Base-by-base conservation (phyloP, 2,797 vertebrate species). In the Sphaeramia orbicularis region DNA sequence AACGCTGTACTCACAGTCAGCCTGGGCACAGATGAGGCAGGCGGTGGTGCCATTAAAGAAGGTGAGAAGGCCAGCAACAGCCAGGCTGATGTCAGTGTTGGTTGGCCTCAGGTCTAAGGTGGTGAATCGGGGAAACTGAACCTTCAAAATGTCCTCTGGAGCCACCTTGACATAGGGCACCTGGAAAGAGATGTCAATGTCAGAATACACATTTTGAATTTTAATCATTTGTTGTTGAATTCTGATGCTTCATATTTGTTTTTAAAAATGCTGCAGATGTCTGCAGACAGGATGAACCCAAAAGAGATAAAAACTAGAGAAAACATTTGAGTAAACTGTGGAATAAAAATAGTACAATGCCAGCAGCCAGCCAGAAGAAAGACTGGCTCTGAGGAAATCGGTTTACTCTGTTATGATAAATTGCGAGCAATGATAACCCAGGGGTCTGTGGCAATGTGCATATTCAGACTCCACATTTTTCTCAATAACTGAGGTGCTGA, bases 101-200 rank as follows among this genome's bases (percentile, higher is more conserved):
- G 97, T 98, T 64, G 97, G 98, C 66, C 98, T 95, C 83, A 99
- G 93, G 93, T 99, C 98, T 88, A 99, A 90, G 21, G 97, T 97
- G 76, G 98, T 99, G 93, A 99, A 99, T n/a, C 97, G 95, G 65
- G 97, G 97, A 71, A 96, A 96, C 89, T 99, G 97, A 44, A 97
- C 95, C 92, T 97, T 98, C 85, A 98, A 87, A 67, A 97, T 97
- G 84, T 99, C 98, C 86, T 99, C 98, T 0, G 97, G 96, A 52
- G 97, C 97, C 86, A 99, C 97, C 92, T 97, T 99, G 86, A 99
- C 96, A 62, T 99, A 98, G 64, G 98, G 97, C n/a, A 99, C 97
- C 98, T 99, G 79, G 62, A 83, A 48, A 65, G 61, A 83, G 27
- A 83, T 0, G 18, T n/a, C 48, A 6, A 37, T 11, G 54, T 80